Evolutionary conservation across 2,797 vertebrate genomes (phyloP).

Genomic region (Neomorphus geoffroyi): DNA sequence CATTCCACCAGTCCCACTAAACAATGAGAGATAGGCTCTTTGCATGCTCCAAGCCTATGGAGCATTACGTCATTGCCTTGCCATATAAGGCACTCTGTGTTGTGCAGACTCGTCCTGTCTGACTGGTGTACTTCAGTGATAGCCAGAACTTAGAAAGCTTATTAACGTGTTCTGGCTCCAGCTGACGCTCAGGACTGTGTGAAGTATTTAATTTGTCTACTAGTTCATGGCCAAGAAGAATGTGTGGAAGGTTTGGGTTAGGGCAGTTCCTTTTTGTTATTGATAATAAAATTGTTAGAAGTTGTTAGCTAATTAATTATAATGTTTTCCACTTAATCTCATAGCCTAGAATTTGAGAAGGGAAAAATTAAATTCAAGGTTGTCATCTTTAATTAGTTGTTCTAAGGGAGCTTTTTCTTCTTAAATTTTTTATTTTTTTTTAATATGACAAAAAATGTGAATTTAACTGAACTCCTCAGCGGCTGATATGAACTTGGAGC

Average conservation of each 20-base stretch:
- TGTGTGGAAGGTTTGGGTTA: slow-evolving; percentile 71
- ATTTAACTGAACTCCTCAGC: slow-evolving; percentile 34
- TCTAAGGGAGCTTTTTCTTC: not conserved
- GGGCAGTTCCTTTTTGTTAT: slow-evolving; percentile 67
- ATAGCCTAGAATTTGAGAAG: not conserved
- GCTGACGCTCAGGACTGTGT: slow-evolving; percentile 56
- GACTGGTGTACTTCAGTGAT: slow-evolving; percentile 63
- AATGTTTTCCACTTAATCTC: not conserved
- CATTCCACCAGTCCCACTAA: slow-evolving; percentile 89
- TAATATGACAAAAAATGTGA: not conserved
- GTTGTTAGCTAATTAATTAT: slow-evolving; percentile 29
- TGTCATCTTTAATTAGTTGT: slow-evolving; percentile 8
- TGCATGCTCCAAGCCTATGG: slow-evolving; percentile 87
- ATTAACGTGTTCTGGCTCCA: slow-evolving; percentile 33
- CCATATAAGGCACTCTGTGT: slow-evolving; percentile 92
- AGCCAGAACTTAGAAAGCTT: slow-evolving; percentile 68
- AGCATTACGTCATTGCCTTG: slow-evolving; percentile 93
- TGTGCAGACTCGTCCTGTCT: slow-evolving; percentile 76
- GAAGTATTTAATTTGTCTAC: slow-evolving; percentile 71
- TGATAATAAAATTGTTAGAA: slow-evolving; percentile 49
- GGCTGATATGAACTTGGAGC: slow-evolving; percentile 48
- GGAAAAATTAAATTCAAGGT: not conserved
- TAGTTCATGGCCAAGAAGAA: slow-evolving; percentile 62
- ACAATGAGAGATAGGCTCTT: slow-evolving; percentile 91
- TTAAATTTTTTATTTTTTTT: not conserved